Evolutionary conservation across 2,888 invertebrate species (phyloP), one percentile per base, ranked within the genome.

Genomic region (Schizaphis graminum): DNA sequence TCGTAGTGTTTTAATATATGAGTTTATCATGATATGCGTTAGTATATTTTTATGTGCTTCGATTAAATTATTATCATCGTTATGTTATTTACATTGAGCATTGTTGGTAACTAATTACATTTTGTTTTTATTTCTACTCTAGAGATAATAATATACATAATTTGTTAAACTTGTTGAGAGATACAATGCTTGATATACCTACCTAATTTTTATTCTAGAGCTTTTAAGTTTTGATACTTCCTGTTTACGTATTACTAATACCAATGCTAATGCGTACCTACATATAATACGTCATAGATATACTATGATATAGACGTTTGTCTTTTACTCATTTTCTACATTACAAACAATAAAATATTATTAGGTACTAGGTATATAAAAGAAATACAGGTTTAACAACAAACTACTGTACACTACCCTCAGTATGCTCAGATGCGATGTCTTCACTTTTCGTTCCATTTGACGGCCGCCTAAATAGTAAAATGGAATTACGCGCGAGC

Each of bases 391-490:
- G 26, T 47, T 86, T 67, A 21, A 86, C 47, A 41, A 89, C 8
- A n/a, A 89, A 89, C 61, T 89, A 44, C 1, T 44, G 10, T 61
- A 21, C 44, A 44, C 35, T 61, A 61, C 61, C 89, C 89, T 89
- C 26, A 47, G 57, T 86, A 41, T 61, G 44, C 28, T 41, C 4
- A 26, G 56, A 16, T 16, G 21, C 21, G 35, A 56, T 89, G 89
- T 57, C 57, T 89, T 91, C 67, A 53, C 35, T 91, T 47, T 53
- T 26, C 77, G 77, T 91, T 77, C 26, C 26, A 53, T 67, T 24
- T 49, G 49, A 90, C 35, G 49, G 67, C 10, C 26, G 41, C 24
- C 47, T 77, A 35, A 7, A 77, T 88, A 28, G 16, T 89, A 89
- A 91, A 77, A 77, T 26, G 3, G 28, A 35, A 53, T 91, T 77